Evolutionary conservation across 2,888 invertebrate genomes (phyloP), one percentile per base, ranked within the genome.

Genomic region (Argyra leucocephala): DNA sequence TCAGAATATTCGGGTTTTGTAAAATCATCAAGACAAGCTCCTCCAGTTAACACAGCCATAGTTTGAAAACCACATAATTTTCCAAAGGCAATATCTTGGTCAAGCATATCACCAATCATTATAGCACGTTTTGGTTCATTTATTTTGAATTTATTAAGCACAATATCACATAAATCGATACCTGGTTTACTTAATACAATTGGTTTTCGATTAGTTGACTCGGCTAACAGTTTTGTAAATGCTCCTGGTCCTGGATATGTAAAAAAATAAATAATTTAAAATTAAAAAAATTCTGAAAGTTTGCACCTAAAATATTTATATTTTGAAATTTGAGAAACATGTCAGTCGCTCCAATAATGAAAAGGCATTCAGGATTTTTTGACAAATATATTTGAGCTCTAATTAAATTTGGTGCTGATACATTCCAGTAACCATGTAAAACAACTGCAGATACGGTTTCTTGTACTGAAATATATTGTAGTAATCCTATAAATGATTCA

Each of bases 61-160:
- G 91, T 90, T 72, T 85, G 83, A 74, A 91, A 85, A 0, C 89
- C 90, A 68, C 84, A 85, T 10, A 82, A 80, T 64, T 83, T 85
- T 0, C 91, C 93, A 69, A 93, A 85, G 1, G 83, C 82, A 60
- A 94, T 84, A 77, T 94, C 93, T 73, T 93, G 91, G 67, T 88
- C 86, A 58, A 89, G 82, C 89, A 89, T 87, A 76, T 94, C 94
- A 37, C 94, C 94, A 73, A 94, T 87, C 84, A 94, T 91, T 9
- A 94, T 78, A 0, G 88, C 87, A 67, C 88, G 82, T 31, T 81
- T 80, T 0, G 89, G 84, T 66, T 88, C 82, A 0, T 75, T 76
- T 22, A 91, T 71, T 1, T 74, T 67, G 61, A 71, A 78, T 26
- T 63, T 61, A 21, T 78, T 72, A 4, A 76, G 70, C 0, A 82